Conservation (phyloP, 2,888 invertebrate species). For the Thecophora atra region DNA sequence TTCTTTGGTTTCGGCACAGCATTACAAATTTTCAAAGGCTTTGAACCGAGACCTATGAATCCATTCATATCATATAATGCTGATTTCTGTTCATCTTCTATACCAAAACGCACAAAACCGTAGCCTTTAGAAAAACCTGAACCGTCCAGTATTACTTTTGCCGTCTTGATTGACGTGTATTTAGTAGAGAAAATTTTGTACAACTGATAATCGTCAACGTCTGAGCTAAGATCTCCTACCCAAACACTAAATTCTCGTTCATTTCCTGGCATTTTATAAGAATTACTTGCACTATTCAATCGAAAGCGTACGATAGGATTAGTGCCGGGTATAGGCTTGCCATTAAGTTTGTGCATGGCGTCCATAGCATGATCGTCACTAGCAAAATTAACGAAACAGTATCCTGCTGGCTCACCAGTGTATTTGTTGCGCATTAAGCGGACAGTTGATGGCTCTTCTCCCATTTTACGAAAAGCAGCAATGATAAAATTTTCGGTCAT, state of each 20-base stretch:
- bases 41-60: constrained; percentile 85
- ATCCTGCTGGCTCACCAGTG: constrained; percentile 92
- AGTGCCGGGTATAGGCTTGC: too few relatives aligned
- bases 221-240: too few relatives aligned
- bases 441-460: constrained; percentile 86
- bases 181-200: constrained; percentile 91
- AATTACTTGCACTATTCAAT: too few relatives aligned
- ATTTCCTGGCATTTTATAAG: too few relatives aligned
- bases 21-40: constrained; percentile 89
- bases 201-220: constrained; percentile 93
- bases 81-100: constrained; percentile 92
- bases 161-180: constrained; percentile 92
- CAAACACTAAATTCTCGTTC: too few relatives aligned
- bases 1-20: constrained; percentile 88
- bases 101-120: constrained; percentile 94
- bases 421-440: constrained; percentile 94
- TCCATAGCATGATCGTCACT: constrained; percentile 91
- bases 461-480: constrained; percentile 91
- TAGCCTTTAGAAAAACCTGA: constrained; percentile 94
- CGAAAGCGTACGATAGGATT: too few relatives aligned
- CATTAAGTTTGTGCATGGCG: too few relatives aligned
- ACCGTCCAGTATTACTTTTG: constrained; percentile 92
- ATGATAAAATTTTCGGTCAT: constrained; percentile 95
- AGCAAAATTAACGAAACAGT: constrained; percentile 90
- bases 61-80: constrained; percentile 94